Conservation (phyloP, 2,113 vertebrate genomes). For the Caranx melampygus region DNA sequence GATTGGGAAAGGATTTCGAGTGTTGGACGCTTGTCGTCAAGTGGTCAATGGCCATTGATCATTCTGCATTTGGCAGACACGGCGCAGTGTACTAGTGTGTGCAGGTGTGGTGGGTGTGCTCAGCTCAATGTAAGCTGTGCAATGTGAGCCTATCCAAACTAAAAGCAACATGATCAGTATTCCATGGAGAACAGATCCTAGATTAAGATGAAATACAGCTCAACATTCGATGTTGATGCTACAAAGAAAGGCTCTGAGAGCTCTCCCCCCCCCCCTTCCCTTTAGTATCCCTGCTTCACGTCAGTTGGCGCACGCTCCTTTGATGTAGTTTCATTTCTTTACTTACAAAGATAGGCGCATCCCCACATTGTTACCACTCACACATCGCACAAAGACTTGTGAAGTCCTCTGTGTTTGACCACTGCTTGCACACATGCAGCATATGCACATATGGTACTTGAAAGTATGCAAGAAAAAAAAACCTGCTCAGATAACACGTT, state of each 20-base stretch:
- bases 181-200: conserved; percentile 51
- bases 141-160: conserved; percentile 11
- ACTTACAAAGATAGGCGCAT: conserved; percentile 42
- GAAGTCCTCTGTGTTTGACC: conserved; percentile 53
- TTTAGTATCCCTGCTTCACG: conserved; percentile 29
- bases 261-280: conserved; percentile 48
- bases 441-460: conserved; percentile 49
- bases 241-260: conserved; percentile 48
- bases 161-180: conserved; percentile 62
- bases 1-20: conserved; percentile 41
- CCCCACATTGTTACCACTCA: conserved; percentile 13
- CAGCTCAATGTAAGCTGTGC: conserved; percentile 36
- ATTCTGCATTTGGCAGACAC: conserved; percentile 45
- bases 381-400: conserved; percentile 37
- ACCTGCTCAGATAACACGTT: conserved; percentile 65
- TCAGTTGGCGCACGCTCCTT: conserved; percentile 44
- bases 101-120: conserved; percentile 44
- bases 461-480: conserved; percentile 38
- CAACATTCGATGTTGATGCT: conserved; percentile 47
- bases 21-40: conserved; percentile 57
- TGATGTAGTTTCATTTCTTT: conserved; percentile 60
- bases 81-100: conserved; percentile 16
- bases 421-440: conserved; percentile 29
- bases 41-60: conserved; percentile 53
- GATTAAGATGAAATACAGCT: conserved; percentile 61